These are phyloP conservation scores for Emydoidea blandingii DNA, from an alignment of 2,797 vertebrate species.

Conservation along the genomic window DNA sequence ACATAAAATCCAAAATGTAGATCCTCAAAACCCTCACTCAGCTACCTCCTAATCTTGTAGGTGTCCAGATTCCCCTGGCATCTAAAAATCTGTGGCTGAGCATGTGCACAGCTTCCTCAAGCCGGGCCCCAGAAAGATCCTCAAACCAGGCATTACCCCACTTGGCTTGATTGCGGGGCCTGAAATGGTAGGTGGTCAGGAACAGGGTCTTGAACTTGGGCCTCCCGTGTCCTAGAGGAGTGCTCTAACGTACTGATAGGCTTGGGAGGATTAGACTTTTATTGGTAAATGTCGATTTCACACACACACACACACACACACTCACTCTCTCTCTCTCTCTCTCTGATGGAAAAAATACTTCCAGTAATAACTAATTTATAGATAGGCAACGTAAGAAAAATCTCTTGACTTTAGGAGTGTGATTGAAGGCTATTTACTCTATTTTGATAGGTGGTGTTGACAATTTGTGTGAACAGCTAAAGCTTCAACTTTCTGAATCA, in stretches of 20 bases:
- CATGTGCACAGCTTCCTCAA: background rate
- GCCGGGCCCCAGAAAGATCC: background rate
- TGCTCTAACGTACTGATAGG: background rate
- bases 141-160: background rate
- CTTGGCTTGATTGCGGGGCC: accelerated
- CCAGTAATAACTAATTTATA: background rate
- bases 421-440: background rate
- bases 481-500: background rate
- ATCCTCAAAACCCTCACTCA: background rate
- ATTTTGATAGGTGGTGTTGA: background rate
- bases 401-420: background rate
- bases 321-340: too few relatives aligned
- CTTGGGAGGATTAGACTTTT: background rate
- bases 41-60: background rate
- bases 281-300: background rate
- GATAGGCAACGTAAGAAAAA: background rate
- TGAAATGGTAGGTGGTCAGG: background rate
- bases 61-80: background rate
- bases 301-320: background rate
- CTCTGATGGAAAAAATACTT: background rate
- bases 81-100: background rate
- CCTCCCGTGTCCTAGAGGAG: background rate
- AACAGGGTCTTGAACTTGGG: background rate
- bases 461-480: background rate
- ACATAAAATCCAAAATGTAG: background rate